phyloP scores from a whole-genome alignment of 1,140 invertebrate genomes.

The Rhopalosiphum padi region DNA sequence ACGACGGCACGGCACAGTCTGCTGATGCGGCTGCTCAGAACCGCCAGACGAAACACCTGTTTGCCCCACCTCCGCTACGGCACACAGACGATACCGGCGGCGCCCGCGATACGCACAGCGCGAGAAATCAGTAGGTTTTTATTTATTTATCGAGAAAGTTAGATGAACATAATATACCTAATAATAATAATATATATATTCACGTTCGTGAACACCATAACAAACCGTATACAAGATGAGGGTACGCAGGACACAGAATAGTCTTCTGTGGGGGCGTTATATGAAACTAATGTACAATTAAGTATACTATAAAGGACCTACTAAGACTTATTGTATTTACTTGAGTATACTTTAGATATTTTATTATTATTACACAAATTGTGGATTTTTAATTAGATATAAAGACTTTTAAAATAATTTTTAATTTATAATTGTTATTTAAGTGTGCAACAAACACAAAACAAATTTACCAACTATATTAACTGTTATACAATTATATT shows the following conservation, averaged over 20 bases:
- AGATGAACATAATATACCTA: background rate
- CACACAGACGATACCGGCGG: background rate
- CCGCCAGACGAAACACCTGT: constrained; percentile 51
- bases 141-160: constrained; percentile 38
- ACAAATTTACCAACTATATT: too few species aligned
- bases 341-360: background rate
- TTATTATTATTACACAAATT: background rate
- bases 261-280: background rate
- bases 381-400: background rate
- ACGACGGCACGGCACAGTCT: constrained; percentile 18
- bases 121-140: constrained; percentile 44
- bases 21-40: constrained; percentile 4
- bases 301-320: too few species aligned
- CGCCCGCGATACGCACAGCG: constrained; percentile 19
- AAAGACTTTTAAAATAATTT: background rate
- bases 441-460: too few species aligned
- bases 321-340: background rate
- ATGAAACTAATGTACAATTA: too few species aligned
- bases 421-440: too few species aligned
- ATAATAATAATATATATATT: background rate
- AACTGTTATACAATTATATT: too few species aligned
- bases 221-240: background rate
- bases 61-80: constrained; percentile 16
- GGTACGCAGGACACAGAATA: background rate
- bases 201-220: too few species aligned